These are phyloP conservation scores for Luffia ferchaultella DNA, from an alignment of 2,888 invertebrate species.

Conservation along the genomic window DNA sequence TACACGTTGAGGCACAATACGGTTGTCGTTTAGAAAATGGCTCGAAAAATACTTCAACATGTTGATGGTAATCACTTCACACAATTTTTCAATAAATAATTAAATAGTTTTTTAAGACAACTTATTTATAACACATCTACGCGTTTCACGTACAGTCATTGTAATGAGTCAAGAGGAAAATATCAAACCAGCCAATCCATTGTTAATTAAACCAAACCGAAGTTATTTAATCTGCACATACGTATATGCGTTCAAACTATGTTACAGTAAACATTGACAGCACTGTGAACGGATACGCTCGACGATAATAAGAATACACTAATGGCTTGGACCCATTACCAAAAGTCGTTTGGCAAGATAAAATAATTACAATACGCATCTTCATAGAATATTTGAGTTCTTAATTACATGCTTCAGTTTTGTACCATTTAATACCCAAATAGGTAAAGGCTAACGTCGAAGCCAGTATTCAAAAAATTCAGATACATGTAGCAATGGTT, in stretches of 20 bases:
- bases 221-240: slow-evolving; percentile 30
- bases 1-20: slow-evolving; percentile 15
- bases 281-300: not conserved
- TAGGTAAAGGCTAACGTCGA: no score
- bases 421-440: no score
- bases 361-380: not conserved
- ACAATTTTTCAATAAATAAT: not conserved
- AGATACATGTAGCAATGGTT: no score
- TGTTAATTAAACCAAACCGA: slow-evolving; percentile 38
- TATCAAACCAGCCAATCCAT: slow-evolving; percentile 17
- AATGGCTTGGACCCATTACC: slow-evolving; percentile 26
- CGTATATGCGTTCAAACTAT: not conserved
- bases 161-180: slow-evolving; percentile 53
- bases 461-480: no score
- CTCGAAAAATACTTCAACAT: slow-evolving; percentile 38
- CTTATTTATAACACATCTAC: not conserved
- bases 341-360: not conserved
- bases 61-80: slow-evolving; percentile 13
- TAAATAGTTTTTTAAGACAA: not conserved
- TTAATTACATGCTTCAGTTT: no score
- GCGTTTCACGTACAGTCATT: slow-evolving; percentile 3
- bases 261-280: not conserved
- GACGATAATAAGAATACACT: slow-evolving; percentile 13
- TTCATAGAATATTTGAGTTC: no score
- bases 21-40: slow-evolving; percentile 15